phyloP scores from a whole-genome alignment of 2,113 vertebrate species.

The Corythaeola cristata region DNA sequence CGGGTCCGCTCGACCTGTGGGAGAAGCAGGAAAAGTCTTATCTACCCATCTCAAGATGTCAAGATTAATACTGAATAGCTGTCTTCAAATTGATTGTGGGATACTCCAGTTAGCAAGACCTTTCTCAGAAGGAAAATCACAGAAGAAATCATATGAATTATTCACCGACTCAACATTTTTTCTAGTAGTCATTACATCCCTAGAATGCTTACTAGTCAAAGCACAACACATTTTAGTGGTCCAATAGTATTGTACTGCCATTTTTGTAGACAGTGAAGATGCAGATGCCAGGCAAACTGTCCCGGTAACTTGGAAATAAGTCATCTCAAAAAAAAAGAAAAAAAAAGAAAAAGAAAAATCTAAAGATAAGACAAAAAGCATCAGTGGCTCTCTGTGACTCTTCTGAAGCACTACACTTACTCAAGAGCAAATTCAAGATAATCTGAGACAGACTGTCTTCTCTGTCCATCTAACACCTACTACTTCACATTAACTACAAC shows the following conservation, averaged over 20 bases:
- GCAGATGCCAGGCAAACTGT: neutral
- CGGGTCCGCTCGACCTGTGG: constrained; percentile 92
- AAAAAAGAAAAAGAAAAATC: no score
- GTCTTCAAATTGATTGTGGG: neutral
- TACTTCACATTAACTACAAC: neutral
- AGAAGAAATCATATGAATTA: neutral
- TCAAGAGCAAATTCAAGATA: neutral
- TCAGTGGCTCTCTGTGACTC: neutral
- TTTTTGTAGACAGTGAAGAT: neutral
- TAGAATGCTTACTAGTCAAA: neutral
- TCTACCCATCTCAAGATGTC: neutral
- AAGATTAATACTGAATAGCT: neutral
- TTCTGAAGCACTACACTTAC: neutral
- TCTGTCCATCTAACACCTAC: neutral
- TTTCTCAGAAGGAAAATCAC: neutral
- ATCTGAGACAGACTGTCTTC: neutral
- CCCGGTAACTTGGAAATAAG: neutral
- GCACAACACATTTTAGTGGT: neutral
- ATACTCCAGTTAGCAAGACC: neutral
- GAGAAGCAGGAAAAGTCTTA: neutral
- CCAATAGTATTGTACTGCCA: neutral
- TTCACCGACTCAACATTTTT: neutral
- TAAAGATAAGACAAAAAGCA: neutral
- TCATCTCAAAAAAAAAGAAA: neutral
- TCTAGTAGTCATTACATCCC: neutral